Evolutionary conservation across 2,113 vertebrate species (phyloP).

Genomic region (Brachyhypopomus occidentalis): DNA sequence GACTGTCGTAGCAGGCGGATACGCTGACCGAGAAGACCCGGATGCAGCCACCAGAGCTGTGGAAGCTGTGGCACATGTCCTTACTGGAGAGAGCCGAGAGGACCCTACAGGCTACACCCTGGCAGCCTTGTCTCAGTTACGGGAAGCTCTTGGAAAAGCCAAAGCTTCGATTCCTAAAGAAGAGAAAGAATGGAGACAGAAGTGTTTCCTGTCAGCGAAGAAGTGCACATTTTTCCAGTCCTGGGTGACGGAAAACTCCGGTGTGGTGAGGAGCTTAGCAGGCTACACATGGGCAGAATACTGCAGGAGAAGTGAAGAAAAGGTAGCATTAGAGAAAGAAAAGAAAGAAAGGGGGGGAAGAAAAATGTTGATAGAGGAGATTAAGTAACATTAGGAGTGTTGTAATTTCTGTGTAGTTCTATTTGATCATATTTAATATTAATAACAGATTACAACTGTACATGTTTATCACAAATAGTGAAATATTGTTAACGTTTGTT

Average conservation of each 20-base stretch:
- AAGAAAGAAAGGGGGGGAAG: slow-evolving; percentile 64
- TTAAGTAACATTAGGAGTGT: slow-evolving; percentile 52
- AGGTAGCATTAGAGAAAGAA: slow-evolving; percentile 67
- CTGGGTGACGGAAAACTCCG: slow-evolving; percentile 77
- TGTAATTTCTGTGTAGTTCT: not conserved
- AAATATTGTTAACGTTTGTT: too few species aligned
- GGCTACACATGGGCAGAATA: slow-evolving; percentile 72
- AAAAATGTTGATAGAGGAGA: slow-evolving; percentile 77
- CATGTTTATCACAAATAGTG: too few species aligned
- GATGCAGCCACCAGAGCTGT: slow-evolving; percentile 67
- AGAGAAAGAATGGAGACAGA: slow-evolving; percentile 60
- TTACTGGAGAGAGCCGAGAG: slow-evolving; percentile 67
- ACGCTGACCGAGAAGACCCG: slow-evolving; percentile 68
- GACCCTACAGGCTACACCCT: slow-evolving; percentile 70
- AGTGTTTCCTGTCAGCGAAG: slow-evolving; percentile 76
- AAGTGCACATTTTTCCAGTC: slow-evolving; percentile 85
- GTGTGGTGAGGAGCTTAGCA: slow-evolving; percentile 62
- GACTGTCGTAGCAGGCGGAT: slow-evolving; percentile 61
- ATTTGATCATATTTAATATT: too few species aligned
- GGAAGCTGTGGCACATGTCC: slow-evolving; percentile 75
- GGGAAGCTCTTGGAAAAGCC: slow-evolving; percentile 63
- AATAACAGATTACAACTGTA: too few species aligned
- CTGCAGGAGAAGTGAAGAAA: slow-evolving; percentile 57
- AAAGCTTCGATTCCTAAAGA: slow-evolving; percentile 58
- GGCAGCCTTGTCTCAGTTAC: slow-evolving; percentile 78